Conservation (phyloP, 2,797 vertebrate species). For the Sebastes diaconus region DNA sequence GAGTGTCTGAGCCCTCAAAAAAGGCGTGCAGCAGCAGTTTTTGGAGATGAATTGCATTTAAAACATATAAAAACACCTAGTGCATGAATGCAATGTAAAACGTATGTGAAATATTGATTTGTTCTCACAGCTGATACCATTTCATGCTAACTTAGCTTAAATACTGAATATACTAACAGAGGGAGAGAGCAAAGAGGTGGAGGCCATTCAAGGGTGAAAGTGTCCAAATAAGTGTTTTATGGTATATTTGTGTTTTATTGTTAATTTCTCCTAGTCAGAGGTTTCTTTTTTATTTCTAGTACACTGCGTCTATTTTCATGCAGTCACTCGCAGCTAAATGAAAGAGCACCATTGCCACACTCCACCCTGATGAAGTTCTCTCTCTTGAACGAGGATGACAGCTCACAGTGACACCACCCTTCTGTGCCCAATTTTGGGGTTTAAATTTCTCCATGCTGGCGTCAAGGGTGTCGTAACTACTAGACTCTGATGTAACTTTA, state of each 20-base stretch:
- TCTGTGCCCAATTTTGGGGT: slow-evolving; percentile 1
- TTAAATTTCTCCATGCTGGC: slow-evolving; percentile 8
- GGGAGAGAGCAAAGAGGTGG: neutral
- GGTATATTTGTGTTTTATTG: neutral
- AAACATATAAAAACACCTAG: neutral
- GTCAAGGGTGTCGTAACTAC: neutral
- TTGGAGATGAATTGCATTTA: neutral
- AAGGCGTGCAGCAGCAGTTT: neutral
- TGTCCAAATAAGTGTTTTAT: neutral
- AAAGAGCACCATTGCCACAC: neutral
- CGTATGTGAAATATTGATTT: neutral
- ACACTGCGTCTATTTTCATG: neutral
- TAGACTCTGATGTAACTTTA: neutral
- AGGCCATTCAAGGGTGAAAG: neutral
- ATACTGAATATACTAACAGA: neutral
- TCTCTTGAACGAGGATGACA: slow-evolving; percentile 17
- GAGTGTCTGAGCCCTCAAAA: neutral
- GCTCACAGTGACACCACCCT: slow-evolving; percentile 9
- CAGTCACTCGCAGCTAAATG: neutral
- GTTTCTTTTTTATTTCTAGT: neutral
- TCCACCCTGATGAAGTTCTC: slow-evolving; percentile 26
- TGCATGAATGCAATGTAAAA: neutral
- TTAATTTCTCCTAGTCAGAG: neutral
- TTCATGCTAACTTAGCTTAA: neutral
- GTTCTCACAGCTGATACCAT: neutral